Evolutionary conservation across 2,113 vertebrate species (phyloP), one percentile per base, ranked within the genome.

Genomic region (Oophaga pumilio): DNA sequence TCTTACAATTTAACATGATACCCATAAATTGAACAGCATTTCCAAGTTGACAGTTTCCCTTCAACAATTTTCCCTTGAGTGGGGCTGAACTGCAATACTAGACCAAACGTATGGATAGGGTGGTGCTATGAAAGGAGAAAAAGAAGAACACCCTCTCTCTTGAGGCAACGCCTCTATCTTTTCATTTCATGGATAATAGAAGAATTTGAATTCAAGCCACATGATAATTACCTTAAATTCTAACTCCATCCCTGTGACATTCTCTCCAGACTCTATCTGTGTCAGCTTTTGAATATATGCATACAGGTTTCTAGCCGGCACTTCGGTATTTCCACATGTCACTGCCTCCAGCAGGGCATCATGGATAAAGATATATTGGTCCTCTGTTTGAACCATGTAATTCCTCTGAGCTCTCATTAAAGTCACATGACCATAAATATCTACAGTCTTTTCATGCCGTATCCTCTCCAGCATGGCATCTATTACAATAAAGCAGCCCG

Each of bases 321-420:
- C 98, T 96, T 99, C 98, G 89, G 98, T 99, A 96, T 97, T 98
- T 94, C 98, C 98, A 94, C 98, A 99, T 91, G 97, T 99, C 94
- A 98, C 97, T 92, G 98, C 98, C 94, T 99, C 98, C 93, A 96
- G 95, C 91, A 99, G 96, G 56, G 98, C 97, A 91, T 99, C 98
- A 1, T 99, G 98, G 93, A 99, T 99, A 94, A 99, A 99, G 94
- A 99, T 96, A 88, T 99, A 99, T 90, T 99, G 98, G 95, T 99
- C 98, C 93, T 99, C 98, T 50, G 98, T 99, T 92, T 99, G 98
- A 93, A 99, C 98, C 98, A 99, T 99, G 95, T 99, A 99, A 95
- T 99, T 99, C 91, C 98, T 96, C 94, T 99, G 98, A 73, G 98
- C 96, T 90, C 98, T 97, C 98, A 99, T 99, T 93, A 99, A 95